A percentile compares a stretch with the other conserved stretches of the same genome.
These are phyloP conservation scores for Herpailurus yagouaroundi DNA, from an alignment of 2,113 vertebrate species.

Conservation along the genomic window DNA sequence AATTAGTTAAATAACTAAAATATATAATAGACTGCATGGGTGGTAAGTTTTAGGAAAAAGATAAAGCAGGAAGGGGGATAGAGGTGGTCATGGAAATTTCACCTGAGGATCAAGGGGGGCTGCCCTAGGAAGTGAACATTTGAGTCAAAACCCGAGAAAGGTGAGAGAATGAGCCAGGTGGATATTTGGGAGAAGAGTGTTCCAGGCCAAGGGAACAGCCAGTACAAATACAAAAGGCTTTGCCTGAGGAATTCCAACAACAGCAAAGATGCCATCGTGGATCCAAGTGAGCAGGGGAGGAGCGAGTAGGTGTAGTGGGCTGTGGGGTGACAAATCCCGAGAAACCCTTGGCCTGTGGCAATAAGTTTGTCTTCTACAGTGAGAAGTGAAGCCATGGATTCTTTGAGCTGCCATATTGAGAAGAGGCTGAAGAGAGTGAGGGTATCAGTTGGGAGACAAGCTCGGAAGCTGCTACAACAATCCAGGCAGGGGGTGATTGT, in stretches of 20 bases:
- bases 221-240: background rate
- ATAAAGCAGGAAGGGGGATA: background rate
- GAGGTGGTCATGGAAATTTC: background rate
- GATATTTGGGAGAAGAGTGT: no score
- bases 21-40: background rate
- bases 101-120: no score
- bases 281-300: background rate
- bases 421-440: background rate
- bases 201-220: background rate
- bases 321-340: fast-evolving
- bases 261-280: background rate
- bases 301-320: fast-evolving
- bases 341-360: no score
- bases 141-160: background rate
- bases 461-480: background rate
- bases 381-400: background rate
- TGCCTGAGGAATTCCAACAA: background rate
- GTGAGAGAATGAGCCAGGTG: background rate
- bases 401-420: background rate
- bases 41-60: background rate
- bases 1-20: background rate
- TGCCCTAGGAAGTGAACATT: background rate
- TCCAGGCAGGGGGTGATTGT: background rate
- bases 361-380: background rate
- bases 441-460: background rate